These are phyloP conservation scores for Chorisops tibialis DNA, from an alignment of 2,888 invertebrate species.

Conservation along the genomic window DNA sequence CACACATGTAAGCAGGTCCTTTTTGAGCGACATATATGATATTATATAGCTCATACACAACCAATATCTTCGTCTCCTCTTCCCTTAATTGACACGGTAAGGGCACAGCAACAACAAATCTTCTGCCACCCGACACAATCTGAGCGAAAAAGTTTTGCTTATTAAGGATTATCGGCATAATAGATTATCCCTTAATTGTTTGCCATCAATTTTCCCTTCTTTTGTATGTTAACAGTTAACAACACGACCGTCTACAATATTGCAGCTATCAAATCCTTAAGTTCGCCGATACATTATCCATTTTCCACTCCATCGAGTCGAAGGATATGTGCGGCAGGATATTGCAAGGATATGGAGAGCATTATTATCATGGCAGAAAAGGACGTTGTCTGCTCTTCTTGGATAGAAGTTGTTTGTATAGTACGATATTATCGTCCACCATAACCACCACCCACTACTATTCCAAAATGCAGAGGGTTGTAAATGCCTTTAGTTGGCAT, in stretches of 20 bases:
- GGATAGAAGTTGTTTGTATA: neutral
- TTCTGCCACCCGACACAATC: neutral
- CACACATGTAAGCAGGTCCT: no score
- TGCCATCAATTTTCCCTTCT: constrained; percentile 34
- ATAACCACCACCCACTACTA: no score
- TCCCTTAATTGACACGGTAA: no score
- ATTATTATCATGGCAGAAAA: neutral
- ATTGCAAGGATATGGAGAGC: constrained; percentile 3
- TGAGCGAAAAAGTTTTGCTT: constrained; percentile 29
- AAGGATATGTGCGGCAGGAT: constrained; percentile 13
- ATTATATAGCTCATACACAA: no score
- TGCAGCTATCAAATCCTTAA: constrained; percentile 36
- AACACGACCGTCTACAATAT: constrained; percentile 35
- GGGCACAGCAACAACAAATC: no score
- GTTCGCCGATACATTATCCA: constrained; percentile 37
- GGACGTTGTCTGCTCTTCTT: neutral
- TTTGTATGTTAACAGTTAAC: constrained; percentile 34
- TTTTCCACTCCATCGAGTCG: constrained; percentile 37
- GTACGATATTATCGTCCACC: no score
- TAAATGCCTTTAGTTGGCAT: neutral
- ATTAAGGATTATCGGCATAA: constrained; percentile 35
- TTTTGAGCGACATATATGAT: no score
- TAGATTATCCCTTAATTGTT: constrained; percentile 36
- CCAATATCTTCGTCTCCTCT: no score
- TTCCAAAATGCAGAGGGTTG: neutral